Base-by-base conservation (phyloP, 2,113 vertebrate species). In the Lynx canadensis region DNA sequence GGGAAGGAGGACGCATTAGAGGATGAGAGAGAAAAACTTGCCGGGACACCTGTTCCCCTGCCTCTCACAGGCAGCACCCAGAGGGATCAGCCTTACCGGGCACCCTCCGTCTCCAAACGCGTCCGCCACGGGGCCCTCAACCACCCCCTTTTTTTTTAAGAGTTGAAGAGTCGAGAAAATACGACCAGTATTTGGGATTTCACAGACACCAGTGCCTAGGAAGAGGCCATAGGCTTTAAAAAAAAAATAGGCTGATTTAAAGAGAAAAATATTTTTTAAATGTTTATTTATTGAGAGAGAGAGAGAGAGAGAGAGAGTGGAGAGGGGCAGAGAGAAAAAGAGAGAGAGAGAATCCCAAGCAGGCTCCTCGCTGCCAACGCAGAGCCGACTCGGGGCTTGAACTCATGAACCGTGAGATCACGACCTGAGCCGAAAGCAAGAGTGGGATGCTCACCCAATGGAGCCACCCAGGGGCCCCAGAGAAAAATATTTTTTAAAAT, bases 1-100 rank as follows among this genome's bases (percentile, higher is more conserved):
- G 1, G 69, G 95, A 91, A 38, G 89, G 76, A 50, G 55, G 38
- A 90, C 60, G 87, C 89, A 95, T 94, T 80, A 81, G 90, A 79
- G 31, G 88, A 87, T 25, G 21, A 60, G 36, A 76, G 55, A 91
- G 41, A 88, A 86, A 73, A 63, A 80, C 57, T 95, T 76, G 15
- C 21, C 19, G 31, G 48, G 33, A 66, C 31, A 68, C 41, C 15
- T 31, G 52, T 45, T 14, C 27, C n/a, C n/a, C 65, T 45, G 21
- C 21, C 45, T 60, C 31, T 60, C 45, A 14, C 21, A 4, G 12
- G 4, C 31, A 50, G 66, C 38, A 55, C 27, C n/a, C 73, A 90
- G 50, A 89, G 63, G 92, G 55, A 66, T 86, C 76, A 83, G 29
- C 48, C 73, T 83, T 60, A 33, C 21, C 15, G 41, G 38, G 31